Conservation (phyloP, 2,113 vertebrate species). For the Myocastor coypus region DNA sequence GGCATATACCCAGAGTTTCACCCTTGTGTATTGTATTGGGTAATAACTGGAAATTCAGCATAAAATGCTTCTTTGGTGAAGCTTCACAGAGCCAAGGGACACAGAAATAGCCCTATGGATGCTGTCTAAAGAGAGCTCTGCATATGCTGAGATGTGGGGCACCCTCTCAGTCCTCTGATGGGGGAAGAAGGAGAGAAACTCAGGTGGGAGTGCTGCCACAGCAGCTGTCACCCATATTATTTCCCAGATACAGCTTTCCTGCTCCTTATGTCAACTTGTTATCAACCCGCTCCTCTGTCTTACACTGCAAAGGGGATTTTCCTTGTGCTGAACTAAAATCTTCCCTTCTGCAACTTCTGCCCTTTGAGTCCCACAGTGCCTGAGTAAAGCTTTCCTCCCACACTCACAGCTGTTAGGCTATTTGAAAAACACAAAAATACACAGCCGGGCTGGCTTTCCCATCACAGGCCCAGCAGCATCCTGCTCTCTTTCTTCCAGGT, state of each 20-base stretch:
- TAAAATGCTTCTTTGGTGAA: background rate
- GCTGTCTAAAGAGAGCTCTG: background rate
- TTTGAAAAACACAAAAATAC: background rate
- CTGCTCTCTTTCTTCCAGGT: accelerated
- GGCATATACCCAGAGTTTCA: accelerated
- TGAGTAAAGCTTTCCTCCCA: background rate
- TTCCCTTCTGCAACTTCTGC: background rate
- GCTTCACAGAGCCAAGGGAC: background rate
- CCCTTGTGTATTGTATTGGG: background rate
- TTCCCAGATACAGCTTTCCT: background rate
- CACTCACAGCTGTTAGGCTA: background rate
- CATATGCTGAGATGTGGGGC: background rate
- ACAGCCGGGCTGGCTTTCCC: background rate
- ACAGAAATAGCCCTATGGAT: accelerated
- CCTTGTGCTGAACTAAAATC: background rate
- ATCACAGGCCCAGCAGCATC: background rate
- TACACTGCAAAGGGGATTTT: background rate
- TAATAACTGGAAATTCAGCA: background rate
- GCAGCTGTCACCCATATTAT: background rate
- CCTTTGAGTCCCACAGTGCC: background rate
- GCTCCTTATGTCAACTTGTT: background rate
- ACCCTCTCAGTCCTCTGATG: background rate
- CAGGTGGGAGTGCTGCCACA: background rate
- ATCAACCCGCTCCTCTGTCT: background rate
- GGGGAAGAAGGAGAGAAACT: background rate